These are phyloP conservation scores for Pseudobourletiella spinata DNA, from an alignment of 1,140 invertebrate species.

Conservation along the genomic window DNA sequence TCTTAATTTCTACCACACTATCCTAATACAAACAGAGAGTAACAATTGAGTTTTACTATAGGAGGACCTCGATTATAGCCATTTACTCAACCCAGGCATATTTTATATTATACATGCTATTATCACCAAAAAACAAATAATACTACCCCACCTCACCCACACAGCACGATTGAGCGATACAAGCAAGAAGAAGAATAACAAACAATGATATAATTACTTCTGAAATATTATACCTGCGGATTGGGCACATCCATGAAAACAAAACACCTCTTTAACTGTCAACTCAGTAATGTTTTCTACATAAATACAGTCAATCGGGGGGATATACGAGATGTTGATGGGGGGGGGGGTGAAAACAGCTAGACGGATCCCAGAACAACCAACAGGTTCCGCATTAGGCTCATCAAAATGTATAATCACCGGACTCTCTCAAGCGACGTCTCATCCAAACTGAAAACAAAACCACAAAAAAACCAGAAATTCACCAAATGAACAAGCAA, in stretches of 20 bases:
- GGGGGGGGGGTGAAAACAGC: not conserved
- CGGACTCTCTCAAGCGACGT: not conserved
- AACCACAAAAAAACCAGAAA: not conserved
- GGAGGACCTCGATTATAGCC: not conserved
- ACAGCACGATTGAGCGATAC: not conserved
- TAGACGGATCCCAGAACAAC: not conserved
- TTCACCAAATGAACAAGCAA: no score
- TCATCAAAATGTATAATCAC: no score
- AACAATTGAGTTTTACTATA: not conserved
- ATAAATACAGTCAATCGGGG: constrained; percentile 7
- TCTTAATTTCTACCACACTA: no score
- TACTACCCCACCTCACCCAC: not conserved
- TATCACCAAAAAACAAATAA: not conserved
- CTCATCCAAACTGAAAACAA: constrained; percentile 8
- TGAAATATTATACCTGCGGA: constrained; percentile 12
- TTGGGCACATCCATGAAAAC: constrained; percentile 21
- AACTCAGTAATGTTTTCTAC: not conserved
- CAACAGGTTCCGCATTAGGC: not conserved
- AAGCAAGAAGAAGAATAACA: not conserved
- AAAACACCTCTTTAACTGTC: constrained; percentile 6
- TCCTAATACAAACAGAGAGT: no score
- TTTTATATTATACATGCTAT: not conserved
- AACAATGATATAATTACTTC: not conserved
- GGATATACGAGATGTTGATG: constrained; percentile 1
- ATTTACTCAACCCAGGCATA: not conserved